phyloP scores from a whole-genome alignment of 2,797 vertebrate genomes.

The Anas acuta region DNA sequence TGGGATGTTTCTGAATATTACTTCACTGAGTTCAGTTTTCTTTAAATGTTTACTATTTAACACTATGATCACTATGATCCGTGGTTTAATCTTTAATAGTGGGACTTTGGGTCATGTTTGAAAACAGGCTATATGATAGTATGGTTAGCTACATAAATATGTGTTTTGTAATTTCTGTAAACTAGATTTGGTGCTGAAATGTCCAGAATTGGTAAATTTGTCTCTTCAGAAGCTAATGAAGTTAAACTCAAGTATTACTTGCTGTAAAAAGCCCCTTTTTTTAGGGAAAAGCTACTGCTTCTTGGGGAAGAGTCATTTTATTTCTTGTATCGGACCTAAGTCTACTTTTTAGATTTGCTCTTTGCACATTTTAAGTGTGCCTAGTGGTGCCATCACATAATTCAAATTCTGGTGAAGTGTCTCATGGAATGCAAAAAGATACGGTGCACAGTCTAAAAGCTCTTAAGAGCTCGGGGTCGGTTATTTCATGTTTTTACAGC shows the following conservation, averaged over 20 bases:
- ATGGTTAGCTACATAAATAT: not conserved
- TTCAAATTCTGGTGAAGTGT: constrained; percentile 3
- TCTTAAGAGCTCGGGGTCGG: not conserved
- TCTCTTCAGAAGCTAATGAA: not conserved
- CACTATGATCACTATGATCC: not conserved
- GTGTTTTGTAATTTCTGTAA: not conserved
- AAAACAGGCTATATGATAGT: not conserved
- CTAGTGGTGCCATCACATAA: constrained; percentile 1
- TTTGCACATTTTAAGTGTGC: not conserved
- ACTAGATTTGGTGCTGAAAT: not conserved
- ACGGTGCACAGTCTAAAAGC: not conserved
- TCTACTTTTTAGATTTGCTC: constrained; percentile 19
- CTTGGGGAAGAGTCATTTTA: not conserved
- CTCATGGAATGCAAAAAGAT: not conserved
- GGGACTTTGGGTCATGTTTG: fast-evolving
- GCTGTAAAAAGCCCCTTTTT: not conserved
- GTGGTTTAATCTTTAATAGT: not conserved
- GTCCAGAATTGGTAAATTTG: not conserved
- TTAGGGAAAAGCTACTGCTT: not conserved
- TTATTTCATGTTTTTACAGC: too few species aligned
- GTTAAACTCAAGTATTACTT: not conserved
- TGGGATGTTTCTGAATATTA: not conserved
- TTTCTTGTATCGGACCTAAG: not conserved
- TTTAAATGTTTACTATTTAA: not conserved
- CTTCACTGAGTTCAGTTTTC: not conserved